These are phyloP conservation scores for Holothuria scabra DNA, from an alignment of 53 echinoderm and acorn worm genomes.

Conservation along the genomic window DNA sequence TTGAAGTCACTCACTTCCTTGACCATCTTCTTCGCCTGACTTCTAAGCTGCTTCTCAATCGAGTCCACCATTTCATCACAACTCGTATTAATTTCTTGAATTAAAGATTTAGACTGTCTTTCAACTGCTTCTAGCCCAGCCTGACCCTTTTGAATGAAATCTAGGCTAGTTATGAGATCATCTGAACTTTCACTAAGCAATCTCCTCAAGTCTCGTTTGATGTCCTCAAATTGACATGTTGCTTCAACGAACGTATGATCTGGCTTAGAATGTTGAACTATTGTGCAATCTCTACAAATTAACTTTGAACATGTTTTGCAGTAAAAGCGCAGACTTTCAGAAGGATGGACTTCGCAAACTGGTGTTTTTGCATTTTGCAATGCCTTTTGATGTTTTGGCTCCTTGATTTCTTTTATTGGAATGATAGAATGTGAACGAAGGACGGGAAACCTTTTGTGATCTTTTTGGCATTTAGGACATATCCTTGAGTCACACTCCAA, in stretches of 20 bases:
- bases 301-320: neutral
- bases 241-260: neutral
- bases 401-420: neutral
- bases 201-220: neutral
- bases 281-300: conserved; percentile 6
- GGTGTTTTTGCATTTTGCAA: neutral
- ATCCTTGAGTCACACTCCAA: neutral
- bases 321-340: neutral
- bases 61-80: neutral
- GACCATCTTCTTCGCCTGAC: neutral
- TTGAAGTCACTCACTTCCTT: neutral
- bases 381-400: neutral
- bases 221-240: neutral
- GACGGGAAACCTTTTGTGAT: neutral
- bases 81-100: neutral
- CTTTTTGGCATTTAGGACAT: neutral
- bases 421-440: neutral
- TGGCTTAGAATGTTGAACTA: neutral
- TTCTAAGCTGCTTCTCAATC: neutral
- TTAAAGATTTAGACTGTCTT: too few relatives aligned
- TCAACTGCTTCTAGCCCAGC: too few relatives aligned
- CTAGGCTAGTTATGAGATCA: neutral
- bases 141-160: too few relatives aligned
- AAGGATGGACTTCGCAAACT: neutral
- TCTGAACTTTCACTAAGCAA: neutral